These are phyloP conservation scores for Halcyon smyrnensis DNA, from an alignment of 2,797 vertebrate genomes.

Conservation along the genomic window DNA sequence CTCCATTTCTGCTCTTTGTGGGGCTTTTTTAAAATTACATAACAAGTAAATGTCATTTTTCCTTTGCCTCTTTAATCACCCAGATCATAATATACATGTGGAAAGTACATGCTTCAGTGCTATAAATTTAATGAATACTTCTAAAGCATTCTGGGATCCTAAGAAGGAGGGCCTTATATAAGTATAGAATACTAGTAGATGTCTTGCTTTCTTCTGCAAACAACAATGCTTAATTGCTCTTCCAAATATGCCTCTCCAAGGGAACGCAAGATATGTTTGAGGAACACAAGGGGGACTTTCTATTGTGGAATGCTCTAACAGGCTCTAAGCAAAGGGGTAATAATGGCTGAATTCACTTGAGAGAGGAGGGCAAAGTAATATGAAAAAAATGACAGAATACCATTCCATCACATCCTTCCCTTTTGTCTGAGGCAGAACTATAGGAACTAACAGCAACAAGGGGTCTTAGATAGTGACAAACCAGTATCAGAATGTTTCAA, in stretches of 20 bases:
- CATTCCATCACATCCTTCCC: slow-evolving; percentile 47
- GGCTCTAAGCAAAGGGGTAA: slow-evolving; percentile 35
- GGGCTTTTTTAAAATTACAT: background rate
- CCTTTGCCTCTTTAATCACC: slow-evolving; percentile 19
- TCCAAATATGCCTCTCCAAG: slow-evolving; percentile 48
- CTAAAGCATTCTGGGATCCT: background rate
- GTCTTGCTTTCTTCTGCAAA: slow-evolving; percentile 47
- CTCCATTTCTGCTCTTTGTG: background rate
- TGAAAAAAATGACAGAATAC: slow-evolving; percentile 51
- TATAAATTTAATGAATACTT: slow-evolving; percentile 39
- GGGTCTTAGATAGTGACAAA: slow-evolving; percentile 5
- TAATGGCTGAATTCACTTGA: slow-evolving; percentile 56
- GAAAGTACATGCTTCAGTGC: background rate
- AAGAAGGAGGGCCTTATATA: background rate
- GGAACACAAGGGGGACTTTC: slow-evolving; percentile 43
- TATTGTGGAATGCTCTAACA: slow-evolving; percentile 51
- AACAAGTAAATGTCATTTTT: slow-evolving; percentile 12
- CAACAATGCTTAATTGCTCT: slow-evolving; percentile 63
- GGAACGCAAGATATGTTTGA: slow-evolving; percentile 25
- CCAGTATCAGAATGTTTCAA: slow-evolving; percentile 32
- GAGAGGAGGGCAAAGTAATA: slow-evolving; percentile 46
- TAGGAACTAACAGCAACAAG: slow-evolving; percentile 40
- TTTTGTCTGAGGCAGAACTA: slow-evolving; percentile 55
- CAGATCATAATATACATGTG: background rate
- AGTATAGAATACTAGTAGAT: slow-evolving; percentile 23